These are phyloP conservation scores for Aix galericulata DNA, from an alignment of 2,113 vertebrate genomes.

Conservation along the genomic window DNA sequence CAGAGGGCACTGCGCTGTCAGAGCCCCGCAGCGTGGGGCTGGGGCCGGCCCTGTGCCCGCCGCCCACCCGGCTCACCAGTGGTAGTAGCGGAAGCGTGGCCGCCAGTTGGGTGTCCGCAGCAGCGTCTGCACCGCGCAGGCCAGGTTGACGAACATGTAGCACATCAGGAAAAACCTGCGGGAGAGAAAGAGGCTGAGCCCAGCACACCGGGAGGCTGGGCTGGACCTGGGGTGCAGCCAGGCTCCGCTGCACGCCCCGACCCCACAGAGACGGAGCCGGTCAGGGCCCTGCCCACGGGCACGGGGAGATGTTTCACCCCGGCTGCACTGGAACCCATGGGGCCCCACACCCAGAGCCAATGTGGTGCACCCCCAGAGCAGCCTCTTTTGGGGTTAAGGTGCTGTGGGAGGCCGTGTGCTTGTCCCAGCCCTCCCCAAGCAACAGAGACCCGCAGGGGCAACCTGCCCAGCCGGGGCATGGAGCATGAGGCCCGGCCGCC, in stretches of 20 bases:
- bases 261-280: rapidly evolving
- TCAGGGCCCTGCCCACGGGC: rapidly evolving
- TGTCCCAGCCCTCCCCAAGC: neutral
- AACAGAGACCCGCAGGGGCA: neutral
- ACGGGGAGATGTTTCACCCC: neutral
- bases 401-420: neutral
- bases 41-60: neutral
- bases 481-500: rapidly evolving
- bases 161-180: constrained; percentile 99
- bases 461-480: neutral
- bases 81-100: constrained; percentile 97
- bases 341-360: no score
- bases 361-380: neutral
- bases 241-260: rapidly evolving
- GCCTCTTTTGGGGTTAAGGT: neutral
- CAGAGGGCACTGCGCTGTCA: rapidly evolving
- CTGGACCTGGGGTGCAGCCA: rapidly evolving
- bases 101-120: constrained; percentile 98
- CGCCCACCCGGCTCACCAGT: constrained; percentile 81
- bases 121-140: constrained; percentile 94
- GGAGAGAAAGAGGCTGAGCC: neutral
- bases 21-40: rapidly evolving
- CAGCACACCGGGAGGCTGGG: rapidly evolving
- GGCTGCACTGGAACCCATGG: neutral
- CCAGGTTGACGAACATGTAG: constrained; percentile 99